These are phyloP conservation scores for Genyomyrus donnyi DNA, from an alignment of 2,113 vertebrate genomes.

Conservation along the genomic window DNA sequence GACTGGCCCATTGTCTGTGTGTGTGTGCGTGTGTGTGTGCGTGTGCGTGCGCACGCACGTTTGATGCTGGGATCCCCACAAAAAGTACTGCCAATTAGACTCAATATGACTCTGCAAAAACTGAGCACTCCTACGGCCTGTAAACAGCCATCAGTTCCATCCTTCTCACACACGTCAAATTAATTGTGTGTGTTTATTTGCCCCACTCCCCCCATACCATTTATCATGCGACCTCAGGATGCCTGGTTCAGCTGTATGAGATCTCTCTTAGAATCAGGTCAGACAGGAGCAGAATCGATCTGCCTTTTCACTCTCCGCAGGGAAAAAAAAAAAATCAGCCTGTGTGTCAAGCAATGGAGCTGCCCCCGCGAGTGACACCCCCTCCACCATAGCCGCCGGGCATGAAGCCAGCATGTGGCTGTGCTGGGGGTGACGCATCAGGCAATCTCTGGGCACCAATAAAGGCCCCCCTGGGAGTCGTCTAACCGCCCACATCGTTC, in stretches of 20 bases:
- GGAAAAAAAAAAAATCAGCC: not conserved
- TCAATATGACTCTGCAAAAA: too few species aligned
- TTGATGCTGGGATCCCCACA: not conserved
- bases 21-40: not conserved
- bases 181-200: not conserved
- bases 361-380: not conserved
- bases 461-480: not conserved
- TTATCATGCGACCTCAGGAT: not conserved
- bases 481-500: not conserved
- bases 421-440: not conserved
- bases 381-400: not conserved
- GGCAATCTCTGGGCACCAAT: not conserved
- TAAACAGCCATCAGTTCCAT: conserved; percentile 12
- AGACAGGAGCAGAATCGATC: not conserved
- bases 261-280: not conserved
- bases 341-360: not conserved
- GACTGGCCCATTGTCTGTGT: not conserved
- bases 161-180: not conserved
- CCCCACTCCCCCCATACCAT: not conserved
- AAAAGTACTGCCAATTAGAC: conserved; percentile 2
- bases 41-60: not conserved
- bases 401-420: not conserved
- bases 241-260: not conserved
- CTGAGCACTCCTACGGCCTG: conserved; percentile 7
- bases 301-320: not conserved